phyloP scores from a whole-genome alignment of 1,140 invertebrate genomes.

The Gerris buenoi region DNA sequence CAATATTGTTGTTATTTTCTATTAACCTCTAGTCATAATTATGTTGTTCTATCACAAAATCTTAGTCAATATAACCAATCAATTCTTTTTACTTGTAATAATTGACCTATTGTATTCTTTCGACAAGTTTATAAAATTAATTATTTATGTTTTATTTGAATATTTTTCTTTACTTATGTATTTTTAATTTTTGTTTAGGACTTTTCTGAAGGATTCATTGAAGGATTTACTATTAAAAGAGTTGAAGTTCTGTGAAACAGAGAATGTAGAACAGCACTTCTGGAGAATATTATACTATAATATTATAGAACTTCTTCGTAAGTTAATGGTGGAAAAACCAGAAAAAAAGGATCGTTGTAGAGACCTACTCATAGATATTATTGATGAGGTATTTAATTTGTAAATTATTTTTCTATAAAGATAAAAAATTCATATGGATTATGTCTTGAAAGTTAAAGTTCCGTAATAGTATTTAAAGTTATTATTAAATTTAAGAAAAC shows the following conservation, averaged over 20 bases:
- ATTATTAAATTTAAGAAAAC: too few relatives aligned
- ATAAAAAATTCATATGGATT: too few relatives aligned
- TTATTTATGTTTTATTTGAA: neutral
- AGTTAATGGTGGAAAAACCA: conserved; percentile 39
- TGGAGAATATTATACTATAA: conserved; percentile 88
- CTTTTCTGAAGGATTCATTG: conserved; percentile 52
- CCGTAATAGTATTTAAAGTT: too few relatives aligned
- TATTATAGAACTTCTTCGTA: conserved; percentile 66
- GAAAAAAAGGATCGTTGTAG: conserved; percentile 43
- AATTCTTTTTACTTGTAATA: too few relatives aligned
- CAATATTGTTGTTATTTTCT: too few relatives aligned
- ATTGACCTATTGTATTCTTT: neutral
- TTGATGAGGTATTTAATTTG: conserved; percentile 50
- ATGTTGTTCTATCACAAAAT: too few relatives aligned
- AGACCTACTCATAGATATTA: conserved; percentile 49
- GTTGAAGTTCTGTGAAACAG: conserved; percentile 71
- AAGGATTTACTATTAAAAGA: conserved; percentile 60
- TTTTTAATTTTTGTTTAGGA: conserved; percentile 24
- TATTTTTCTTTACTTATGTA: neutral
- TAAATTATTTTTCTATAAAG: too few relatives aligned
- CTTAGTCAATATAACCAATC: too few relatives aligned
- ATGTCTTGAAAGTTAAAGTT: too few relatives aligned
- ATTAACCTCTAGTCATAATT: too few relatives aligned
- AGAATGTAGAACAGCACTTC: conserved; percentile 77
- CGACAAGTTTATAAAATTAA: neutral